Evolutionary conservation across 2,888 invertebrate species (phyloP).

Genomic region (Dolichopus griseipennis): DNA sequence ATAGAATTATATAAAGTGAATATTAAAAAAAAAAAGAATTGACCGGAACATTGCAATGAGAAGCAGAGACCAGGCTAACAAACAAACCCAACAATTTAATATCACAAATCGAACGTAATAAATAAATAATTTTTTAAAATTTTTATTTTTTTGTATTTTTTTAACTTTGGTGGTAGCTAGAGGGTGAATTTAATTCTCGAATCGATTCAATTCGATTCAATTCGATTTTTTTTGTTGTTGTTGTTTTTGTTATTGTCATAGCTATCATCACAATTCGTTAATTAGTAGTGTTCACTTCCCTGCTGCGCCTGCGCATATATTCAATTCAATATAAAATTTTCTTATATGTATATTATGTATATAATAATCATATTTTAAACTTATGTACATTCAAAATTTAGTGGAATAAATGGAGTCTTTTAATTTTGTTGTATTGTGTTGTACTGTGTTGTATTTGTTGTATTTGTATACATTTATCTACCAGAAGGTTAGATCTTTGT

Average conservation of each 20-base stretch:
- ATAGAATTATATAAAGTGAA: too few species aligned
- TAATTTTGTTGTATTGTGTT: background rate
- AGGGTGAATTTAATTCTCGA: background rate
- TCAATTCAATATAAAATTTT: too few species aligned
- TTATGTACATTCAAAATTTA: too few species aligned
- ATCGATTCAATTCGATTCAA: too few species aligned
- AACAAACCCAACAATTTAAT: too few species aligned
- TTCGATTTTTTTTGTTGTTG: too few species aligned
- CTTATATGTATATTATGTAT: too few species aligned
- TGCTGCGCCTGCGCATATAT: background rate
- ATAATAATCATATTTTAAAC: too few species aligned
- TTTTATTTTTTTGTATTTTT: too few species aligned
- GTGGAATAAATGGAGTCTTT: background rate
- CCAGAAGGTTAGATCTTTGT: background rate
- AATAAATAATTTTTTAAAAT: background rate
- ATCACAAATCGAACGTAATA: background rate
- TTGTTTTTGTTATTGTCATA: background rate
- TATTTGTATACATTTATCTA: background rate
- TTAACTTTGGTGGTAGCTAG: background rate
- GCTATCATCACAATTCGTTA: background rate
- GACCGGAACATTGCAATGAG: too few species aligned
- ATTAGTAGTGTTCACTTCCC: background rate
- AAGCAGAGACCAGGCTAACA: too few species aligned
- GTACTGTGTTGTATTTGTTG: background rate
- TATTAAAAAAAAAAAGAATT: too few species aligned